Evolutionary conservation across 2,797 vertebrate species (phyloP).

Genomic region (Danionella dracula): DNA sequence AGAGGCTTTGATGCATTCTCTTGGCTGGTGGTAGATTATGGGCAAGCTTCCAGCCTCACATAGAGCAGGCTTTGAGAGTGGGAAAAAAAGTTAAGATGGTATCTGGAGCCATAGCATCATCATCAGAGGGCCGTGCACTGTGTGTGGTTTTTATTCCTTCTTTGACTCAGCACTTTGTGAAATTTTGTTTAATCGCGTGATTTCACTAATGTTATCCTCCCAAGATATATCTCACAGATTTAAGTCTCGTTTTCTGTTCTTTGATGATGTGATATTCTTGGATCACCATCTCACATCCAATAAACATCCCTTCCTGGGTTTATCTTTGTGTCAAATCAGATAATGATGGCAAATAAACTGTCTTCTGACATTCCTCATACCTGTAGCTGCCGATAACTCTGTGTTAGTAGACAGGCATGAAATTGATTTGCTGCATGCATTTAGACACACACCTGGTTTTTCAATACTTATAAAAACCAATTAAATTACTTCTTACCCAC

Average conservation of each 20-base stretch:
- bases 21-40: constrained; percentile 40
- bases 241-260: neutral
- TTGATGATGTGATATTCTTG: neutral
- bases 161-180: constrained; percentile 45
- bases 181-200: constrained; percentile 56
- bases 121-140: constrained; percentile 49
- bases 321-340: constrained; percentile 41
- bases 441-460: no score
- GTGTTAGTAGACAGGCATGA: constrained; percentile 43
- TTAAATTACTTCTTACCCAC: no score
- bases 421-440: neutral
- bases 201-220: constrained; percentile 40
- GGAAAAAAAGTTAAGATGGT: constrained; percentile 58
- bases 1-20: constrained; percentile 62
- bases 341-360: constrained; percentile 45
- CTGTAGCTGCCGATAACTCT: constrained; percentile 20
- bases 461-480: no score
- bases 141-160: constrained; percentile 52
- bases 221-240: constrained; percentile 33
- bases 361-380: constrained; percentile 35
- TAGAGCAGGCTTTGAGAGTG: constrained; percentile 49
- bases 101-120: constrained; percentile 56
- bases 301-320: constrained; percentile 18
- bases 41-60: constrained; percentile 46
- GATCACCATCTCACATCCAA: constrained; percentile 29